Percentiles rank a stretch among this genome's conserved stretches.
Conservation (phyloP, 2,113 vertebrate species). For the Perccottus glenii region DNA sequence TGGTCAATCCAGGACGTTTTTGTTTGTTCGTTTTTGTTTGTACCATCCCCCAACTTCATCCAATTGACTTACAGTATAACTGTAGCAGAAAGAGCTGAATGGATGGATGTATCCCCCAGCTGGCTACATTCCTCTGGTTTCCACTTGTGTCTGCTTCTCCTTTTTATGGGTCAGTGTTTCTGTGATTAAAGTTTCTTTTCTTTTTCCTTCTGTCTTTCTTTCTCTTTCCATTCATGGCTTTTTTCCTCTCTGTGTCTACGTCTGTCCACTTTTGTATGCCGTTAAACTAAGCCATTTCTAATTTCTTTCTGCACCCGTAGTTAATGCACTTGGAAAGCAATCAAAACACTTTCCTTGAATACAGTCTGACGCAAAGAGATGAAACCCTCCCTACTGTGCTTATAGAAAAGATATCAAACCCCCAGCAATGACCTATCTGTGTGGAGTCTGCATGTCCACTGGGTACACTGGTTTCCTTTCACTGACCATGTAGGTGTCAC, state of each 20-base stretch:
- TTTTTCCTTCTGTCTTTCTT: constrained; percentile 50
- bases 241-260: constrained; percentile 57
- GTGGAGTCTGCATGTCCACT: too few relatives aligned
- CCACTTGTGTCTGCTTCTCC: constrained; percentile 77
- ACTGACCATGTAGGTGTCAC: too few relatives aligned
- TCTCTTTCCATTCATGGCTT: constrained; percentile 72
- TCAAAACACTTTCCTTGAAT: not conserved
- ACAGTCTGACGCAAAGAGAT: too few relatives aligned
- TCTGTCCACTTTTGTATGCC: constrained; percentile 50
- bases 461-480: too few relatives aligned
- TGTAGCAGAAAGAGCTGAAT: constrained; percentile 68
- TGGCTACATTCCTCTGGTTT: constrained; percentile 78
- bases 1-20: constrained; percentile 75
- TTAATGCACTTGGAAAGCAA: not conserved
- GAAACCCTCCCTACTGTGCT: too few relatives aligned
- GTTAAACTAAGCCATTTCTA: constrained; percentile 11
- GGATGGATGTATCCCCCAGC: constrained; percentile 76
- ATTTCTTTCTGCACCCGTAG: not conserved
- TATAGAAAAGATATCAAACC: too few relatives aligned
- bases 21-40: constrained; percentile 49
- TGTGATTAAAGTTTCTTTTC: constrained; percentile 75
- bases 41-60: constrained; percentile 34
- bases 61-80: constrained; percentile 74
- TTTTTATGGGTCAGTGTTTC: constrained; percentile 79
- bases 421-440: too few relatives aligned